Percentiles rank a stretch among this genome's conserved stretches.
Evolutionary conservation across 2,888 invertebrate genomes (phyloP).

Genomic region (Adelognathus sp.): DNA sequence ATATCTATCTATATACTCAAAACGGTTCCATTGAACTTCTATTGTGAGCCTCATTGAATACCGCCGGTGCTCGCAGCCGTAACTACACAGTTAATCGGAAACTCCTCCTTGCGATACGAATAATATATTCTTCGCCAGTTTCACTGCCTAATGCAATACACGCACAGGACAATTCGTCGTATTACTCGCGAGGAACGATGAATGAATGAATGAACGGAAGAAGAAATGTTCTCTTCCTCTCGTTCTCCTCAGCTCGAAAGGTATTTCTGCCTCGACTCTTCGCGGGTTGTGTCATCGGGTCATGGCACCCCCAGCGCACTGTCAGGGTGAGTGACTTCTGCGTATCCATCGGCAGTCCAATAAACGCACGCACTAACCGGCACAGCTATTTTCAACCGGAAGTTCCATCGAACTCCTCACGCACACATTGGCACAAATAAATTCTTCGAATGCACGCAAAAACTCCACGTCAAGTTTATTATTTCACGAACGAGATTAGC

Average conservation of each 20-base stretch:
- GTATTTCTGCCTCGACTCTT: conserved; percentile 46
- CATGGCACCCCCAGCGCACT: conserved; percentile 34
- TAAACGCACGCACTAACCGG: not conserved
- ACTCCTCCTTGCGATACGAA: not conserved
- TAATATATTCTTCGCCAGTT: not conserved
- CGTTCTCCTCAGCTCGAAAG: conserved; percentile 16
- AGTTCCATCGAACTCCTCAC: conserved; percentile 12
- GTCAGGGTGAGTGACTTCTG: conserved; percentile 50
- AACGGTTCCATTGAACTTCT: too few relatives aligned
- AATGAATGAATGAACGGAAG: conserved; percentile 42
- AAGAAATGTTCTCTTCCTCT: conserved; percentile 35
- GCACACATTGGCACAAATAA: not conserved
- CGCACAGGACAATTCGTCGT: not conserved
- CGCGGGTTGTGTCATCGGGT: conserved; percentile 41
- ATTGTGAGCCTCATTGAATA: not conserved
- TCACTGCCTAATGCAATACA: too few relatives aligned
- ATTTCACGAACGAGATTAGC: conserved; percentile 32
- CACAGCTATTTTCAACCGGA: not conserved
- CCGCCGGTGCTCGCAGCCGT: not conserved
- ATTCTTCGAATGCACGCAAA: not conserved
- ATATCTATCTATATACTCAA: too few relatives aligned
- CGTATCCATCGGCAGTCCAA: conserved; percentile 30
- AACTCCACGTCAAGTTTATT: conserved; percentile 25
- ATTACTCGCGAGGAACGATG: conserved; percentile 6
- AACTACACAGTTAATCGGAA: conserved; percentile 6